A percentile compares a stretch with the other conserved stretches of the same genome.
Conservation (phyloP, 2,888 invertebrate genomes). For the Ashinkailepas kermadecensis region DNA sequence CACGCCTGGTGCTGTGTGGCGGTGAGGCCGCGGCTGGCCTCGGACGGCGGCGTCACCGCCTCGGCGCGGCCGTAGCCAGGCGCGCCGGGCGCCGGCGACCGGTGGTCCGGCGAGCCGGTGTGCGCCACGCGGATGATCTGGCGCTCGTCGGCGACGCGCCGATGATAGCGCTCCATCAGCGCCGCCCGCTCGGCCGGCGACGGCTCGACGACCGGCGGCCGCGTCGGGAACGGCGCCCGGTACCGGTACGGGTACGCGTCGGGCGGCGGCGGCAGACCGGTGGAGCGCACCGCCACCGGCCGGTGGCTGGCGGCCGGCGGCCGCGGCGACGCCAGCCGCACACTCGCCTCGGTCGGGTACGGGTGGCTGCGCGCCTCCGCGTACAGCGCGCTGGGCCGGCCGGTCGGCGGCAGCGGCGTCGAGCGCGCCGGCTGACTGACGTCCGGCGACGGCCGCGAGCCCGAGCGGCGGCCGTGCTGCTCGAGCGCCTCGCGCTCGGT, state of each 20-base stretch:
- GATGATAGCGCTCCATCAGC: background rate
- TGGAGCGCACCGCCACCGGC: background rate
- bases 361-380: background rate
- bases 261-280: background rate
- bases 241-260: background rate
- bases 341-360: background rate
- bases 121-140: slow-evolving; percentile 33
- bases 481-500: too few species aligned
- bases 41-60: background rate
- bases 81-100: background rate
- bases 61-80: background rate
- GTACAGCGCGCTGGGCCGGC: background rate
- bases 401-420: background rate
- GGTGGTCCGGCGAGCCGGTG: slow-evolving; percentile 26
- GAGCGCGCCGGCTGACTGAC: background rate
- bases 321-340: background rate
- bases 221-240: background rate
- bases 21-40: background rate
- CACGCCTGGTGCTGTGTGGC: background rate
- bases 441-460: background rate
- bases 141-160: slow-evolving; percentile 28
- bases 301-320: background rate
- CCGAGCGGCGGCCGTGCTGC: background rate
- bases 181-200: slow-evolving; percentile 1
- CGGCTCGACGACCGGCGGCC: background rate